Evolutionary conservation across 2,797 vertebrate species (phyloP).

Genomic region (Tarsius wallacei): DNA sequence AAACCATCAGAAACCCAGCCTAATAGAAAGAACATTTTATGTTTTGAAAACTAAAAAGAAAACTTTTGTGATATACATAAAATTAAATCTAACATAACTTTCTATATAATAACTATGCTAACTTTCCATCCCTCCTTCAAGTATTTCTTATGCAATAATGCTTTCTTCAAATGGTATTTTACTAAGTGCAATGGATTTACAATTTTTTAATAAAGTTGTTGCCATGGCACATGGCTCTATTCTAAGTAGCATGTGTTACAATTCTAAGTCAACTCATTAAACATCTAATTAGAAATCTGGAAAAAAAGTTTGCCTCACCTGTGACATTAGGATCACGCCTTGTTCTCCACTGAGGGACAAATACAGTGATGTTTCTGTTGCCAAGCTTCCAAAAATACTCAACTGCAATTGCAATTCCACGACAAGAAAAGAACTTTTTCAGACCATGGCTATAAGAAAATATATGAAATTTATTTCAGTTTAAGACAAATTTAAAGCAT

Average conservation of each 20-base stretch:
- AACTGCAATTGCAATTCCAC: conserved; percentile 97
- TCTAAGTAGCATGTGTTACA: background rate
- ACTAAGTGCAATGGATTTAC: background rate
- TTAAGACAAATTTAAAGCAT: background rate
- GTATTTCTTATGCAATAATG: background rate
- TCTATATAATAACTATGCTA: background rate
- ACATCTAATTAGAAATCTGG: background rate
- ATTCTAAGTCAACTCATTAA: background rate
- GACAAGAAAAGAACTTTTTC: conserved; percentile 97
- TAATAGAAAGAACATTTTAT: background rate
- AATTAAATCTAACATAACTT: conserved; percentile 7
- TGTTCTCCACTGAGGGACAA: conserved; percentile 99
- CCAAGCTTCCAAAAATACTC: conserved; percentile 97
- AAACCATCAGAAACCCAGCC: background rate
- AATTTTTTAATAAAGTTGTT: background rate
- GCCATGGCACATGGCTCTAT: background rate
- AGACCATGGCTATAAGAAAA: conserved; percentile 94
- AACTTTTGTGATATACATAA: background rate
- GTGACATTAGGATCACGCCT: conserved; percentile 95
- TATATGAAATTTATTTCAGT: conserved; percentile 35
- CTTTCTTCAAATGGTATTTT: background rate
- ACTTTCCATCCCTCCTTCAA: background rate
- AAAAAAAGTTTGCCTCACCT: conserved; percentile 90
- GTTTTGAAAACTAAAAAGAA: conserved; percentile 16
- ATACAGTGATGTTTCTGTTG: conserved; percentile 97